Conservation (phyloP, 1,140 invertebrate species). For the Pseudomyrmex gracilis region DNA sequence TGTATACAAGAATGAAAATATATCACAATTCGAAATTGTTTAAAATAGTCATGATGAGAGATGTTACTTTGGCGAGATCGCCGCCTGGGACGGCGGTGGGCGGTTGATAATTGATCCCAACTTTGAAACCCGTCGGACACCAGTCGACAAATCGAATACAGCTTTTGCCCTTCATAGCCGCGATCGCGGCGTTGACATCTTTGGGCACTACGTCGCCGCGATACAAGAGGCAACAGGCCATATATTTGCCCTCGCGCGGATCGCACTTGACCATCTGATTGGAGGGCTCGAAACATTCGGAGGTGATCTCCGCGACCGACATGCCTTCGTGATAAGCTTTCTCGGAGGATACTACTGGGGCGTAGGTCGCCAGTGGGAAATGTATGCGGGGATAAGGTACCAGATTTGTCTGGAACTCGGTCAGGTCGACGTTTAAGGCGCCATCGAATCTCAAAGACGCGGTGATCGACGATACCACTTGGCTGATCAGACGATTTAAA, state of each 20-base stretch:
- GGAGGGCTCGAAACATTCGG: constrained; percentile 68
- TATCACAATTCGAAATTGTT: too few species aligned
- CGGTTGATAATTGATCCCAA: constrained; percentile 90
- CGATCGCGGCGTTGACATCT: constrained; percentile 90
- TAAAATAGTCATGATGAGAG: too few species aligned
- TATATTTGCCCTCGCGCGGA: constrained; percentile 86
- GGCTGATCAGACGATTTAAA: constrained; percentile 70
- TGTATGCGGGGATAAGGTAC: constrained; percentile 72
- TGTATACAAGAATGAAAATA: background rate
- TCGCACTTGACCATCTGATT: constrained; percentile 75
- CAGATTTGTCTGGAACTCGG: constrained; percentile 71
- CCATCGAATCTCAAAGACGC: constrained; percentile 71
- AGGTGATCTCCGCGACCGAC: constrained; percentile 71
- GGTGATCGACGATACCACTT: constrained; percentile 71
- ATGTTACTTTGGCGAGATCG: constrained; percentile 80
- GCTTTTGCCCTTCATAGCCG: constrained; percentile 71
- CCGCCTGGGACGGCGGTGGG: constrained; percentile 88
- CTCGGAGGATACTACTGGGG: constrained; percentile 67
- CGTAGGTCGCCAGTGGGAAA: constrained; percentile 67
- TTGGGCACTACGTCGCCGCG: constrained; percentile 71
- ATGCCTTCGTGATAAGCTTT: constrained; percentile 72
- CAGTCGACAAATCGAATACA: constrained; percentile 88
- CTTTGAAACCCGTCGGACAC: constrained; percentile 91
- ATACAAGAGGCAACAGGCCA: constrained; percentile 87
- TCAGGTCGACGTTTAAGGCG: constrained; percentile 68